Conservation (phyloP, 2,888 invertebrate species). For the Sympetrum striolatum region DNA sequence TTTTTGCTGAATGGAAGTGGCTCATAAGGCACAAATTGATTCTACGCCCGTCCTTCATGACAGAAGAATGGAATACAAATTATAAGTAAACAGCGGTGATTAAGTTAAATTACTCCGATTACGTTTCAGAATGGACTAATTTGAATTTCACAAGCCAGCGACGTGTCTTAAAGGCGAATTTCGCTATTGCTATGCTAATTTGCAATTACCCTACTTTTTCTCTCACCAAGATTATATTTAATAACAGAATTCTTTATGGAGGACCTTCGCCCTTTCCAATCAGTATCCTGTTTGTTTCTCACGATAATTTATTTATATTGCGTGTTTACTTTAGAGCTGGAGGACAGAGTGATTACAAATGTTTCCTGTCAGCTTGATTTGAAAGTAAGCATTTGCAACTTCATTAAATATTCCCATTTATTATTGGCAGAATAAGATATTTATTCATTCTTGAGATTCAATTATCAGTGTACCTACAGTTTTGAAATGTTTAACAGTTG, state of each 20-base stretch:
- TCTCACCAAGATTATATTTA: not conserved
- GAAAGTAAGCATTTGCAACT: too few species aligned
- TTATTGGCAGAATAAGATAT: too few species aligned
- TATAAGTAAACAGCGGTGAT: not conserved
- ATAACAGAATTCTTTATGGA: not conserved
- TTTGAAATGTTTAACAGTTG: too few species aligned
- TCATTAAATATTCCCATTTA: too few species aligned
- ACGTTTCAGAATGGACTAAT: not conserved
- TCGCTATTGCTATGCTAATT: not conserved
- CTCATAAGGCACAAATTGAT: too few species aligned
- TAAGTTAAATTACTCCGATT: not conserved
- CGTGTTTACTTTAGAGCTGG: not conserved
- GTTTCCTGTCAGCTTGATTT: too few species aligned
- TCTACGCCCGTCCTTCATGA: not conserved
- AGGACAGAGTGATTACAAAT: too few species aligned
- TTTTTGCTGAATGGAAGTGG: too few species aligned
- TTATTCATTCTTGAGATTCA: too few species aligned
- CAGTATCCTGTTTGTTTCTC: not conserved
- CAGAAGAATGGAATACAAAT: not conserved
- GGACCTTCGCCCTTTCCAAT: not conserved
- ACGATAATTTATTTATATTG: not conserved
- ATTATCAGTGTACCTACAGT: too few species aligned
- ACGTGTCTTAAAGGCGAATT: not conserved
- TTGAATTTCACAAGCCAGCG: not conserved
- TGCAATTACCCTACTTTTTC: not conserved